These are phyloP conservation scores for Aphis gossypii DNA, from an alignment of 1,140 invertebrate genomes.

Conservation along the genomic window DNA sequence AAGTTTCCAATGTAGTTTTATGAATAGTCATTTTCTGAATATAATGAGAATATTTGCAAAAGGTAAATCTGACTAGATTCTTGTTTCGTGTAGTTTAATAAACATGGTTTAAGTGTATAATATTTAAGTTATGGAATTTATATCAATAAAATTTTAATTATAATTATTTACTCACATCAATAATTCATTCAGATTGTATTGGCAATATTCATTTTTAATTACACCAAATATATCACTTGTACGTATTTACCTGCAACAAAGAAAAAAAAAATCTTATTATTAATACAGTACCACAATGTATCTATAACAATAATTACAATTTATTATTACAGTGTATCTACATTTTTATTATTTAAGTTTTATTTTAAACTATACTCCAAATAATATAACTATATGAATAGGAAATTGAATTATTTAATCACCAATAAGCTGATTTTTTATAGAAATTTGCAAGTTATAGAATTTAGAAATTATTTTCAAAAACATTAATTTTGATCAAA, in stretches of 20 bases:
- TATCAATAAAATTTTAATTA: background rate
- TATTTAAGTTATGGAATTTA: background rate
- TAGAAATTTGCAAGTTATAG: background rate
- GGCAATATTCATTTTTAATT: background rate
- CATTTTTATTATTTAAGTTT: background rate
- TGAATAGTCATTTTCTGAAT: background rate
- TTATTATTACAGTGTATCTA: background rate
- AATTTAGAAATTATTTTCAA: background rate
- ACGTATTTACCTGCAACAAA: constrained; percentile 14
- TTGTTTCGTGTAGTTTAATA: background rate
- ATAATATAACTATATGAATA: background rate
- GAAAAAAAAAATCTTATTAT: background rate
- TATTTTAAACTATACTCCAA: background rate
- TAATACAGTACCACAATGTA: background rate
- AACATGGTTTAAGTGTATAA: background rate
- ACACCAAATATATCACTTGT: background rate
- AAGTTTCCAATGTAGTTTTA: background rate
- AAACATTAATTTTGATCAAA: background rate
- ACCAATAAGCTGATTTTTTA: background rate
- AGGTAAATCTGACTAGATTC: background rate
- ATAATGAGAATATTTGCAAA: background rate
- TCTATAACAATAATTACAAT: background rate
- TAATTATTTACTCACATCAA: background rate
- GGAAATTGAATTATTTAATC: background rate
- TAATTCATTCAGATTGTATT: background rate